Evolutionary conservation across 2,113 vertebrate genomes (phyloP), one percentile per base, ranked within the genome.

Genomic region (Empidonax traillii): DNA sequence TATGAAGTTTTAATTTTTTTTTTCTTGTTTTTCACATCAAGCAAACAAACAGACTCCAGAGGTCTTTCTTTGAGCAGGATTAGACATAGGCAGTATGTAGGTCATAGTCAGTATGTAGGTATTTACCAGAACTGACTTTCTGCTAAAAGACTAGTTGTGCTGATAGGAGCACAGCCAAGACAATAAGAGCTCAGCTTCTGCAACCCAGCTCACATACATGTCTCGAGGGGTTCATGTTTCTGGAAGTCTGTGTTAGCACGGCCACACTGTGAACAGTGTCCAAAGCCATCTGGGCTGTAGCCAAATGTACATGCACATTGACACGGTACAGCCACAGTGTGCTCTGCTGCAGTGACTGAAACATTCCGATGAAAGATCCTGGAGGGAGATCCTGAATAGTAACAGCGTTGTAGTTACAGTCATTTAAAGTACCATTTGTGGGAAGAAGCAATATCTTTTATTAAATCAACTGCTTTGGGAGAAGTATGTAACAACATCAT

Each of bases 251-350:
- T 21, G 17, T 78, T 39, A 37, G 31, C 55, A 41, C 0, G 0
- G 8, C 51, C 43, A 11, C 15, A 2, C 51, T 67, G n/a, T 56
- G 41, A 23, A 6, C 8, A 2, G 9, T 19, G 27, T 7, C 61
- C 77, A 67, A 30, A 33, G 43, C 47, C n/a, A 24, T 12, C 33
- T 81, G 56, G 31, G 43, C 35, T 61, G 52, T 16, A 81, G 61
- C 27, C 74, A 27, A 46, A 72, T 2, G 33, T 39, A 18, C 14
- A 0, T 10, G 12, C 17, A 46, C 13, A 2, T 53, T 71, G 43
- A 61, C 31, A 8, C 1, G 18, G 20, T n/a, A n/a, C 35, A 78
- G 31, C 66, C 46, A 39, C 1, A 0, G 46, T 12, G 12, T 31
- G 47, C 46, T 35, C 35, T 1, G 1, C 75, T 73, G 68, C 52